Conservation (phyloP, 2,113 vertebrate genomes). For the Salvelinus sp. region DNA sequence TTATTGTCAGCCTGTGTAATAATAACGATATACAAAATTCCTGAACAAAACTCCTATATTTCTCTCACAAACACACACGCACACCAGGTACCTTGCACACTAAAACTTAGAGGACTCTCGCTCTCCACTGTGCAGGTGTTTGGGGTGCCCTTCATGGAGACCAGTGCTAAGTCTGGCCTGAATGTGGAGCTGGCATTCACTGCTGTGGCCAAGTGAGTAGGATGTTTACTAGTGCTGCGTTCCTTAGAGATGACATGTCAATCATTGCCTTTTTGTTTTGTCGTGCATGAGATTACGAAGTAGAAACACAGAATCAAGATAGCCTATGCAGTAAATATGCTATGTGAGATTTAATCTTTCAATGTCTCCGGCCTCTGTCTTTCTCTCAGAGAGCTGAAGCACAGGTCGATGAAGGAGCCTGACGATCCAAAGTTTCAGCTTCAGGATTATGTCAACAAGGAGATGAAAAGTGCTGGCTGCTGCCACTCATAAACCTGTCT, state of each 20-base stretch:
- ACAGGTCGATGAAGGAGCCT: slow-evolving; percentile 83
- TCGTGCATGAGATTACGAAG: not conserved
- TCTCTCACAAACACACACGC: too few species aligned
- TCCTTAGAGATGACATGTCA: too few species aligned
- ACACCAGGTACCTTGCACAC: slow-evolving; percentile 8
- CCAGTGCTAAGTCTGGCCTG: slow-evolving; percentile 89
- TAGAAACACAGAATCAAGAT: not conserved
- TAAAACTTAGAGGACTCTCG: not conserved
- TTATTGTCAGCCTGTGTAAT: slow-evolving; percentile 3
- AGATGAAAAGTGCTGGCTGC: slow-evolving; percentile 83
- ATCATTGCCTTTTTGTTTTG: not conserved
- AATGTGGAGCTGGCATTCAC: slow-evolving; percentile 93
- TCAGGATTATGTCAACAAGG: slow-evolving; percentile 88
- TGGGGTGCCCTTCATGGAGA: slow-evolving; percentile 95
- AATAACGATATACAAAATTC: too few species aligned
- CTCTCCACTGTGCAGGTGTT: slow-evolving; percentile 79
- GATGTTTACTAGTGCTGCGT: not conserved
- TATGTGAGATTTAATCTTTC: not conserved
- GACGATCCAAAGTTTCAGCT: slow-evolving; percentile 88
- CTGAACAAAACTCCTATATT: too few species aligned
- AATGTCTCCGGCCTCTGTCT: not conserved
- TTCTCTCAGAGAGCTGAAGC: slow-evolving; percentile 85
- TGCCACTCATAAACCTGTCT: slow-evolving; percentile 76
- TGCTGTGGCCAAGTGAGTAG: slow-evolving; percentile 90
- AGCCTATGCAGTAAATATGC: too few species aligned